These are phyloP conservation scores for Pantherophis guttatus DNA, from an alignment of 2,113 vertebrate genomes.

Conservation along the genomic window DNA sequence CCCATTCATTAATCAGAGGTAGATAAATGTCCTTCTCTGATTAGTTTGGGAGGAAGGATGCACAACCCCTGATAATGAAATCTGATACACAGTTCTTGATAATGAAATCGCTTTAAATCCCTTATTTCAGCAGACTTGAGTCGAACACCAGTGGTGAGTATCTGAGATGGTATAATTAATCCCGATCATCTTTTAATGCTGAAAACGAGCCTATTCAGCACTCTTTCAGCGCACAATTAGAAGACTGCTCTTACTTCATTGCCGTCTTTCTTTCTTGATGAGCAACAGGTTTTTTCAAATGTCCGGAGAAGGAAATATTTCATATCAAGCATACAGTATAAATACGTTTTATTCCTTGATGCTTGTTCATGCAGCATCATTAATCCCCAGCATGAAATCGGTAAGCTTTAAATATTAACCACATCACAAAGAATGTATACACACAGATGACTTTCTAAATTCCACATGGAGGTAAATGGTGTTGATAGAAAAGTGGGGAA, in stretches of 20 bases:
- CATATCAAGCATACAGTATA: conserved; percentile 50
- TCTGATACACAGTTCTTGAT: conserved; percentile 15
- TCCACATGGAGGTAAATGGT: conserved; percentile 24
- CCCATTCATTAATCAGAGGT: conserved; percentile 45
- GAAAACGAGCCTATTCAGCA: conserved; percentile 43
- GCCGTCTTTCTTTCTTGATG: conserved; percentile 27
- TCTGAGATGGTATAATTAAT: conserved; percentile 44
- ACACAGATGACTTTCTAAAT: conserved; percentile 55
- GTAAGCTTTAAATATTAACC: conserved; percentile 66
- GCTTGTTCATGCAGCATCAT: conserved; percentile 61
- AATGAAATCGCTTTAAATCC: conserved; percentile 59
- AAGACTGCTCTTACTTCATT: background rate
- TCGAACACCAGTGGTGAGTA: conserved; percentile 33
- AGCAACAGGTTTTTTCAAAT: conserved; percentile 39
- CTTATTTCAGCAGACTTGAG: conserved; percentile 32
- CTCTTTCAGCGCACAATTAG: background rate
- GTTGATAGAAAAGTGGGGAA: conserved; percentile 35
- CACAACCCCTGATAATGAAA: conserved; percentile 49
- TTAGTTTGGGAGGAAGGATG: conserved; percentile 48
- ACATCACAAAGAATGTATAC: conserved; percentile 53
- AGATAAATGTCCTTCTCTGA: conserved; percentile 55
- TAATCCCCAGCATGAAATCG: conserved; percentile 67
- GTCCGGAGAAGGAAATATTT: conserved; percentile 32
- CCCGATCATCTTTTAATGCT: conserved; percentile 42
- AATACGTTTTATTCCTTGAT: conserved; percentile 58